Evolutionary conservation across 2,797 vertebrate species (phyloP).

Genomic region (Tenualosa ilisha): DNA sequence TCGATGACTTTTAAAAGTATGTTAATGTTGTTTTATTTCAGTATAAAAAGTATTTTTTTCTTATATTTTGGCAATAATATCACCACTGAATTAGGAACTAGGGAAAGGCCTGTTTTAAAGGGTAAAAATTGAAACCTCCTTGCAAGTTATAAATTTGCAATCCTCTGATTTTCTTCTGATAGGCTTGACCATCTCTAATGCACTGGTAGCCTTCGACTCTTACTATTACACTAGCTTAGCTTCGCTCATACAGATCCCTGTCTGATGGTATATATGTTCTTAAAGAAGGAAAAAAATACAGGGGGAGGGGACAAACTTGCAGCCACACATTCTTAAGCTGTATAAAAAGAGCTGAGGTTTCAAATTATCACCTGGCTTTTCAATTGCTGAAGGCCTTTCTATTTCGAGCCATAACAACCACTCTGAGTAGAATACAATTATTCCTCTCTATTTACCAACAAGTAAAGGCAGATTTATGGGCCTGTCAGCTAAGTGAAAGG

Average conservation of each 20-base stretch:
- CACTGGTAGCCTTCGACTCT: neutral
- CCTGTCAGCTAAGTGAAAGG: constrained; percentile 41
- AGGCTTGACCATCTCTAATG: neutral
- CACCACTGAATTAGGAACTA: neutral
- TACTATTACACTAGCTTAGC: neutral
- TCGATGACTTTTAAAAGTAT: no score
- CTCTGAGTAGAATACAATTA: constrained; percentile 42
- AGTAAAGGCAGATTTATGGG: constrained; percentile 54
- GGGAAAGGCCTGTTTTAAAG: neutral
- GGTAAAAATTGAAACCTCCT: no score
- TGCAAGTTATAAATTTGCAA: no score
- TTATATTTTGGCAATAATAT: neutral
- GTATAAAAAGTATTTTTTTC: no score
- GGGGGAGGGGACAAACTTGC: neutral
- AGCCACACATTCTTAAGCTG: constrained; percentile 15
- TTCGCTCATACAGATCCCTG: neutral
- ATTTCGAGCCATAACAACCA: constrained; percentile 51
- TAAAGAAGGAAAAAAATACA: neutral
- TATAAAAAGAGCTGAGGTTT: constrained; percentile 41
- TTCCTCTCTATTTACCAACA: constrained; percentile 44
- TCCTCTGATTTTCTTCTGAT: no score
- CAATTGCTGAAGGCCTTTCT: constrained; percentile 47
- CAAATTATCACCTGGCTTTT: constrained; percentile 46
- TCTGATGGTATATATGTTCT: neutral
- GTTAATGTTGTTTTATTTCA: no score